Base-by-base conservation (phyloP, 1,140 invertebrate genomes). In the Drosophila ambigua region DNA sequence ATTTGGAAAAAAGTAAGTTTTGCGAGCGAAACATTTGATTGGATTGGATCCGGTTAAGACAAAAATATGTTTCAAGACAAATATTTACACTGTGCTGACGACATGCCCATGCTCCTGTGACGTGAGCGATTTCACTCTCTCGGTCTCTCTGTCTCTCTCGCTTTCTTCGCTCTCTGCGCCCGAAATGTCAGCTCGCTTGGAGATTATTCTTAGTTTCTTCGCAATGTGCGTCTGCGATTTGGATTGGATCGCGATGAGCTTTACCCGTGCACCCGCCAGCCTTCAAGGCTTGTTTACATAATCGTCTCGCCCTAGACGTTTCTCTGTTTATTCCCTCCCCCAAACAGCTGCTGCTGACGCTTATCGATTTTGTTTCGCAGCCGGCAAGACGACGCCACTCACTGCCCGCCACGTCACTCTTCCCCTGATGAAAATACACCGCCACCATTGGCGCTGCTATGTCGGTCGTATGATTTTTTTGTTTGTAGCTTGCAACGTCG, bases 241-340 rank as follows among this genome's bases (percentile, higher is more conserved):
- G 41, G n/a, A 31, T 15, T 31, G n/a, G 16, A 59, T 13, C 13
- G 31, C 31, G 3, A 31, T 31, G 31, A 31, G 31, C 31, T 31
- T 31, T 31, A 31, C 31, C 28, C 31, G 61, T 13, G n/a, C 35
- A 28, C 28, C 20, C 51, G 20, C 13, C 26, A 28, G 16, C n/a
- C 62, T 45, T 50, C 45, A 68, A 57, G 64, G 66, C 67, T 71
- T 71, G 67, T 71, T 71, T 71, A 69, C 67, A 71, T 71, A 71
- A 71, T 69, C 67, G 43, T 26, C 64, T 20, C 53, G 35, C 39
- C 45, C 35, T 44, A 57, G 44, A 53, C 31, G 16, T 53, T 52
- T 35, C 35, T 49, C 65, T 26, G 41, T 45, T 20, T 51, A 13
- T 26, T 28, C 23, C 62, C 28, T 50, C 15, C 31, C 16, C 49